Base-by-base conservation (phyloP, 2,113 vertebrate species). In the Neodontobutis hainanensis region DNA sequence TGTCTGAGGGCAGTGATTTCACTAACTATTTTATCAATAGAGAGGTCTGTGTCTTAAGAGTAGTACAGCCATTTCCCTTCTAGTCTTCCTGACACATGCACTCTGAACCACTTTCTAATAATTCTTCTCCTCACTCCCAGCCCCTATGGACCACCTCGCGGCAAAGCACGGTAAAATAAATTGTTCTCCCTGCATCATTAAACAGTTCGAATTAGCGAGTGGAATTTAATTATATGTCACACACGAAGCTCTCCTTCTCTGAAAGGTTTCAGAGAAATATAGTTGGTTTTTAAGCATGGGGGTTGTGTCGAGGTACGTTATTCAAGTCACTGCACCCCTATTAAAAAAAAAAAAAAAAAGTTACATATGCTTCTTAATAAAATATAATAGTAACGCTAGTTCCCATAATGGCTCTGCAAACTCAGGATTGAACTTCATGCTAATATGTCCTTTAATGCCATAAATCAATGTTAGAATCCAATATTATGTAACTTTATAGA, bases 161-260 rank as follows among this genome's bases (percentile, higher is more conserved):
- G 69, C 82, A 84, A 12, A 79, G 80, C 84, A 75, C 70, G 70
- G 81, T 73, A 42, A 83, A 90, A 88, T 49, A 88, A 90, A 88
- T 73, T 80, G 82, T 84, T 88, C 80, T 86, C 71, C 67, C 82
- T 87, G 90, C 87, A 88, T 88, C 89, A 91, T 93, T 92, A 88
- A 92, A 90, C 88, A 83, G 70, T 85, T 76, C 84, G 85, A 91
- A 91, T 91, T 89, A 90, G 87, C 85, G 82, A 83, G 76, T 79
- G 63, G 80, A 86, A 88, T 88, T 88, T 85, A 90, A 89, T 91
- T 87, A 87, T 89, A 55, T 58, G 85, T 89, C 88, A 89, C 89
- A 91, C 87, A 81, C 83, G 80, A 81, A 73, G 74, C 83, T 72
- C 78, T 74, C 77, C 81, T 45, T 85, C 77, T 85, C 19, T 73